Conservation (phyloP, 2,888 invertebrate species). For the Oasisia sp. region DNA sequence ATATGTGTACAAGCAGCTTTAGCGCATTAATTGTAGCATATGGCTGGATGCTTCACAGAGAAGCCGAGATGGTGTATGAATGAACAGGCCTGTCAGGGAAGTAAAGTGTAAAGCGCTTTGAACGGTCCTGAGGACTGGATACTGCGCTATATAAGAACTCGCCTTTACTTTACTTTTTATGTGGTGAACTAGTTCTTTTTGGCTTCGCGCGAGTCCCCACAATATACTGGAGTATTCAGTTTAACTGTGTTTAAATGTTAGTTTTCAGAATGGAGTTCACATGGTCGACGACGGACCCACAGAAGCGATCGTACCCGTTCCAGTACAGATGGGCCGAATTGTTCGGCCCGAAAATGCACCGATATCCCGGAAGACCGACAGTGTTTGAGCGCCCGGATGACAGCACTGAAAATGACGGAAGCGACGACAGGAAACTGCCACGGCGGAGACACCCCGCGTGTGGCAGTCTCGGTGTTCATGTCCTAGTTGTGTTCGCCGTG, state of each 20-base stretch:
- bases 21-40: too few species aligned
- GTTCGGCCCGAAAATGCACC: not conserved
- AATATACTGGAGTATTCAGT: not conserved
- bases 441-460: not conserved
- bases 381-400: not conserved
- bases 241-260: not conserved
- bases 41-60: too few species aligned
- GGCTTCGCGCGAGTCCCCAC: not conserved
- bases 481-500: not conserved
- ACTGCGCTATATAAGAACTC: too few species aligned
- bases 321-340: constrained; percentile 5
- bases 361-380: not conserved
- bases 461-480: not conserved
- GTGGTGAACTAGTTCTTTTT: not conserved
- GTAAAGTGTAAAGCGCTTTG: too few species aligned
- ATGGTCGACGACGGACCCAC: not conserved
- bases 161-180: too few species aligned
- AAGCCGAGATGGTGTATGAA: too few species aligned
- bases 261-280: not conserved
- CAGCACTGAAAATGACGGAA: not conserved
- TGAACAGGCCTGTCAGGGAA: too few species aligned
- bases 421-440: not conserved
- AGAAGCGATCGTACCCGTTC: not conserved
- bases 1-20: too few species aligned
- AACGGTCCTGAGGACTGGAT: too few species aligned